phyloP scores from a whole-genome alignment of 2,888 invertebrate genomes.

The Dynastes tityus region DNA sequence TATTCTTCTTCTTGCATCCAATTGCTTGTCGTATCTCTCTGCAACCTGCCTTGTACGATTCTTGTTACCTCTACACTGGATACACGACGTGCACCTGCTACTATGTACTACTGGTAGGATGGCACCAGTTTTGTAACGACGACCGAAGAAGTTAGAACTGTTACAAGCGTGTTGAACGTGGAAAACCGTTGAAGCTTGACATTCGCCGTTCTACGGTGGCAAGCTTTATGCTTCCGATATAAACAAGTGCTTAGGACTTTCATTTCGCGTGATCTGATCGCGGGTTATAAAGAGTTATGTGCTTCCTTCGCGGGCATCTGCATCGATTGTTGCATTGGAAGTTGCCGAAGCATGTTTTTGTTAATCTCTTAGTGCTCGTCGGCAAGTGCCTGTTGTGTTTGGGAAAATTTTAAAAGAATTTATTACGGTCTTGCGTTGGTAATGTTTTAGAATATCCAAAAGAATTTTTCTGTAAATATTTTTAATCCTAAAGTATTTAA shows the following conservation, averaged over 20 bases:
- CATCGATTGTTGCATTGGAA: constrained; percentile 16
- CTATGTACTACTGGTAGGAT: constrained; percentile 12
- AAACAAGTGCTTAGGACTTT: neutral
- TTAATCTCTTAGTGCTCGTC: constrained; percentile 25
- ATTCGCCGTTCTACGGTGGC: too few species aligned
- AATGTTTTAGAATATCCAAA: neutral
- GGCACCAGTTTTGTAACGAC: constrained; percentile 17
- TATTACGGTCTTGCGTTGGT: constrained; percentile 6
- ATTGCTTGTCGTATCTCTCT: neutral
- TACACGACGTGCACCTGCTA: constrained; percentile 28
- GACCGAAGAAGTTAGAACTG: constrained; percentile 21
- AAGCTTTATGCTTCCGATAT: neutral
- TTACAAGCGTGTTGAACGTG: neutral
- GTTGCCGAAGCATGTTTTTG: constrained; percentile 40
- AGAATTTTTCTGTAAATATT: neutral
- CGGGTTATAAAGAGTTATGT: constrained; percentile 12
- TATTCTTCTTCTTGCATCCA: neutral
- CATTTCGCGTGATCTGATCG: neutral
- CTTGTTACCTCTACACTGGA: constrained; percentile 15
- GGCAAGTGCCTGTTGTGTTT: constrained; percentile 43
- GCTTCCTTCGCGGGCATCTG: constrained; percentile 24
- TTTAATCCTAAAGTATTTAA: too few species aligned
- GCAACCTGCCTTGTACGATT: constrained; percentile 20
- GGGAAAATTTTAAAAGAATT: constrained; percentile 11
- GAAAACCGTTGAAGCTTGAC: too few species aligned